These are phyloP conservation scores for Ferrisia virgata DNA, from an alignment of 2,888 invertebrate species.

Conservation along the genomic window DNA sequence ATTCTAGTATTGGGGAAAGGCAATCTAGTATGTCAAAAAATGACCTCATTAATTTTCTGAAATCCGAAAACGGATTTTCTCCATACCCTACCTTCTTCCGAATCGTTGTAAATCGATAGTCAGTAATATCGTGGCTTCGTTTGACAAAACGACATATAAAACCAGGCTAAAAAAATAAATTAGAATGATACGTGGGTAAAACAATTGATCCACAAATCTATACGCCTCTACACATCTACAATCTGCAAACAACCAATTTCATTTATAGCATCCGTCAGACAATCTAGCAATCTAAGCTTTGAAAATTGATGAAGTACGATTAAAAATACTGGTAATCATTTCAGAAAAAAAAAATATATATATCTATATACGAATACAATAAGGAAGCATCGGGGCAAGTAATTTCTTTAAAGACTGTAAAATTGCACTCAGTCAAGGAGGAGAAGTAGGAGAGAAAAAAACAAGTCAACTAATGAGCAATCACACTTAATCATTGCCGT, in stretches of 20 bases:
- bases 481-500: constrained; percentile 5
- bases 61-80: too few relatives aligned
- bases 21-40: too few relatives aligned
- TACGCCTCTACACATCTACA: not conserved
- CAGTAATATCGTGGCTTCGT: too few relatives aligned
- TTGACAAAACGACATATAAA: too few relatives aligned
- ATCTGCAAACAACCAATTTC: not conserved
- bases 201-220: too few relatives aligned
- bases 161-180: too few relatives aligned
- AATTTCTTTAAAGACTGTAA: not conserved
- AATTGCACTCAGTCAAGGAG: not conserved
- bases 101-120: too few relatives aligned
- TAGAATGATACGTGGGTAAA: too few relatives aligned
- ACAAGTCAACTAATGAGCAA: not conserved
- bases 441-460: not conserved
- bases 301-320: not conserved
- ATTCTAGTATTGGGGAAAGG: too few relatives aligned
- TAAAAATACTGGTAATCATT: constrained; percentile 1
- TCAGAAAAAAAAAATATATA: not conserved
- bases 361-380: too few relatives aligned
- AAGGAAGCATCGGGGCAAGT: not conserved
- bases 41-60: too few relatives aligned
- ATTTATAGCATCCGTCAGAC: not conserved
- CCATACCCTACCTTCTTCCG: too few relatives aligned
- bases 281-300: not conserved